Percentiles rank a stretch among this genome's conserved stretches.
phyloP scores from a whole-genome alignment of 2,888 invertebrate species.

The Galeruca laticollis region DNA sequence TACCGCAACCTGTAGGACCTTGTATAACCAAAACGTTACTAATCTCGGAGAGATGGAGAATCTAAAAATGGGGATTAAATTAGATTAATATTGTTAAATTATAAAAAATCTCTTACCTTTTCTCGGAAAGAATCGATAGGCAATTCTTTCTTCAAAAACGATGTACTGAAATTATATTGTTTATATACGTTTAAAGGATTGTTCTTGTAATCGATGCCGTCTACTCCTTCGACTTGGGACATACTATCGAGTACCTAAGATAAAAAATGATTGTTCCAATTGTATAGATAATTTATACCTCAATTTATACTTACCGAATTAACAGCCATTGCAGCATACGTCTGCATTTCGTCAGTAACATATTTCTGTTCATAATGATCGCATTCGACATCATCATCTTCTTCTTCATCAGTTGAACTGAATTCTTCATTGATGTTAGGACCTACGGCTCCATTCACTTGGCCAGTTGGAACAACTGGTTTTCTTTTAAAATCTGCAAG shows the following conservation, averaged over 20 bases:
- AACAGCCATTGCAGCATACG: constrained; percentile 49
- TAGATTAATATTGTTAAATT: neutral
- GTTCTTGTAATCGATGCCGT: constrained; percentile 41
- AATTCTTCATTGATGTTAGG: constrained; percentile 43
- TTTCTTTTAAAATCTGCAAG: constrained; percentile 45
- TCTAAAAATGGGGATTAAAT: constrained; percentile 66
- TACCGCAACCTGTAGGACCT: constrained; percentile 96
- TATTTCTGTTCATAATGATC: constrained; percentile 56
- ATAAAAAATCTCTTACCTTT: constrained; percentile 44
- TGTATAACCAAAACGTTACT: constrained; percentile 86
- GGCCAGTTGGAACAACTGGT: constrained; percentile 47
- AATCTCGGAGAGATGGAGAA: constrained; percentile 75
- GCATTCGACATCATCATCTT: constrained; percentile 42
- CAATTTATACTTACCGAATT: constrained; percentile 17
- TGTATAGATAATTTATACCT: constrained; percentile 4
- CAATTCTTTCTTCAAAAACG: constrained; percentile 51
- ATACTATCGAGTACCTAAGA: constrained; percentile 37
- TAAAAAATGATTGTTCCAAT: neutral
- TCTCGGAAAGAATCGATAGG: constrained; percentile 55
- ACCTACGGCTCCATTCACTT: constrained; percentile 47
- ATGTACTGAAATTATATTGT: constrained; percentile 52
- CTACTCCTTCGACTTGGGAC: constrained; percentile 48
- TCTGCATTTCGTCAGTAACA: constrained; percentile 55
- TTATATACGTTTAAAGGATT: constrained; percentile 50
- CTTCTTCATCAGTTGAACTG: constrained; percentile 66